Evolutionary conservation across 2,888 invertebrate species (phyloP).

Genomic region (Macrosoma leucophasiata): DNA sequence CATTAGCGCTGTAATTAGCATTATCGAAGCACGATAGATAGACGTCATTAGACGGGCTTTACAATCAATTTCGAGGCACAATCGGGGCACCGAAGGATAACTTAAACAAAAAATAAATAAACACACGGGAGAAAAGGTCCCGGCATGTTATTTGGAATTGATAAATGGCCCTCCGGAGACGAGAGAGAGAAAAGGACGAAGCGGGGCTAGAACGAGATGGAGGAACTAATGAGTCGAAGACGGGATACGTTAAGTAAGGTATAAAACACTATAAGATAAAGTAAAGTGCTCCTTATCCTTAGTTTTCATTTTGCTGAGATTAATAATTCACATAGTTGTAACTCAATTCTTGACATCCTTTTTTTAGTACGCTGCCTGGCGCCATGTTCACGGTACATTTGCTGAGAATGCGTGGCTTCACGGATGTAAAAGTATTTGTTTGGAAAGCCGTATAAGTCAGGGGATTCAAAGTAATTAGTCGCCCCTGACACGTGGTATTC

Average conservation of each 20-base stretch:
- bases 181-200: conserved; percentile 51
- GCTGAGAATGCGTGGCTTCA: conserved; percentile 40
- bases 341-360: conserved; percentile 11
- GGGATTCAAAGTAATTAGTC: conserved; percentile 43
- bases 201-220: conserved; percentile 53
- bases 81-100: conserved; percentile 63
- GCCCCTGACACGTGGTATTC: conserved; percentile 48
- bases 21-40: conserved; percentile 59
- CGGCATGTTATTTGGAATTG: conserved; percentile 75
- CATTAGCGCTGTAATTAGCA: conserved; percentile 58
- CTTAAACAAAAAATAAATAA: conserved; percentile 72
- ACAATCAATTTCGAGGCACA: conserved; percentile 69
- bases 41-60: conserved; percentile 63
- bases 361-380: conserved; percentile 37
- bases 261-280: conserved; percentile 60
- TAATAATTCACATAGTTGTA: conserved; percentile 30
- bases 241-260: conserved; percentile 47
- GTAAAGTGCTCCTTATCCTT: conserved; percentile 63
- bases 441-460: conserved; percentile 36
- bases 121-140: conserved; percentile 64
- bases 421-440: conserved; percentile 40
- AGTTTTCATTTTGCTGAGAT: conserved; percentile 34
- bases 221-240: conserved; percentile 61
- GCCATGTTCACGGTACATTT: conserved; percentile 50
- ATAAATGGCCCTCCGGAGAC: conserved; percentile 71